Evolutionary conservation across 2,888 invertebrate species (phyloP).

Genomic region (Listrodromus nycthemerus): DNA sequence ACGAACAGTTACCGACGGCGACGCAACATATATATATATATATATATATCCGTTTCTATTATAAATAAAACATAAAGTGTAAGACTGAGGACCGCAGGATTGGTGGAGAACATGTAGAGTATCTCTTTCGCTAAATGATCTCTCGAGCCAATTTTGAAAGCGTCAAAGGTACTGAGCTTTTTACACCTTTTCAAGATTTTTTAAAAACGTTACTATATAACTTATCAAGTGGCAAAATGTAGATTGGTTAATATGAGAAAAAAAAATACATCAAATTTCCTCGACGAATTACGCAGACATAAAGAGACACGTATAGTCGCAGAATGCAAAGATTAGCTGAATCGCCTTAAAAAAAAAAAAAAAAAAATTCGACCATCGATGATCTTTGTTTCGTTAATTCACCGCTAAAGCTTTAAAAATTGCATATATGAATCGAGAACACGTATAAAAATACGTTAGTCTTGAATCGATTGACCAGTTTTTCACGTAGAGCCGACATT

Average conservation of each 20-base stretch:
- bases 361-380: conserved; percentile 48
- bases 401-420: conserved; percentile 19
- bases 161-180: conserved; percentile 51
- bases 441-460: conserved; percentile 32
- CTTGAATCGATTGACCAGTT: conserved; percentile 75
- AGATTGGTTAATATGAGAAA: conserved; percentile 60
- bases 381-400: conserved; percentile 58
- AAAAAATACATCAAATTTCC: neutral
- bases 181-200: conserved; percentile 53
- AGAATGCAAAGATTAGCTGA: conserved; percentile 12
- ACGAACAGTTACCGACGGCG: conserved; percentile 57
- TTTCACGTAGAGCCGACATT: conserved; percentile 71
- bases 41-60: neutral
- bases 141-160: conserved; percentile 28
- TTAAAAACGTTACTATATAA: conserved; percentile 33
- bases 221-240: conserved; percentile 69
- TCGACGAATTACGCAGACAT: conserved; percentile 1
- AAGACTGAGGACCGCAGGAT: conserved; percentile 66
- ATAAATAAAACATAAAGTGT: conserved; percentile 43
- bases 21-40: conserved; percentile 15
- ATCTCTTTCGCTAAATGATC: conserved; percentile 43
- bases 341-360: conserved; percentile 7
- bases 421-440: conserved; percentile 21
- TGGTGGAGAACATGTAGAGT: conserved; percentile 53
- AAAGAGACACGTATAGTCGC: neutral